Evolutionary conservation across 2,797 vertebrate genomes (phyloP), one percentile per base, ranked within the genome.

Genomic region (Okamejei kenojei): DNA sequence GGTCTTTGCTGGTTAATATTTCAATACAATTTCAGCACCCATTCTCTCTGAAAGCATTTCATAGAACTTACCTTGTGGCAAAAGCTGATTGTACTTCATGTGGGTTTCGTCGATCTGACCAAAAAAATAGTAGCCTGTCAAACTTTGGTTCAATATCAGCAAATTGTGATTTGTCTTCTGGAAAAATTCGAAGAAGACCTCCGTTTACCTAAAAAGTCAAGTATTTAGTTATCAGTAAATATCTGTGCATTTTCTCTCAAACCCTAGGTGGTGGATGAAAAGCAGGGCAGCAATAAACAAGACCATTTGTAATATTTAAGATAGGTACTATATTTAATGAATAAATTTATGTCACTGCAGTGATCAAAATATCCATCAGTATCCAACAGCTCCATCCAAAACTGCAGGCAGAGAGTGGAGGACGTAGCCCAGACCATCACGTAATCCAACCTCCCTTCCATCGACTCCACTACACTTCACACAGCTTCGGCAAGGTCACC

Each of bases 71-170:
- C 99, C 99, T 98, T 95, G 98, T 99, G 95, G 97, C 95, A 94
- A 97, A 98, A 93, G 99, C 98, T 93, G 98, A 98, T 95, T 99
- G 99, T 94, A 99, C 99, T 97, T 99, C 99, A 94, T 99, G 99
- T 94, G 99, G 99, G 96, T 99, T 99, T 93, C 99, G 97, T 93
- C 99, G 98, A 96, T 99, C 98, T 17, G 99, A 99, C 99, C 99
- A 99, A 96, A 99, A 99, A 94, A 99, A 97, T 94, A 99, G 96
- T 95, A 99, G 95, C 95, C 98, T 97, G 96, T 99, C 98, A 90
- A 99, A 99, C 96, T 97, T 98, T 95, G 99, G 99, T 97, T 99
- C 98, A 94, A 99, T 99, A 94, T 99, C 99, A 82, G 98, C 98
- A 91, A 99, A 99, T 96, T 98, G 98, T 94, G 98, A 96, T 95